Conservation (phyloP, 92 coral and sea anemone species). For the Muricea muricata region DNA sequence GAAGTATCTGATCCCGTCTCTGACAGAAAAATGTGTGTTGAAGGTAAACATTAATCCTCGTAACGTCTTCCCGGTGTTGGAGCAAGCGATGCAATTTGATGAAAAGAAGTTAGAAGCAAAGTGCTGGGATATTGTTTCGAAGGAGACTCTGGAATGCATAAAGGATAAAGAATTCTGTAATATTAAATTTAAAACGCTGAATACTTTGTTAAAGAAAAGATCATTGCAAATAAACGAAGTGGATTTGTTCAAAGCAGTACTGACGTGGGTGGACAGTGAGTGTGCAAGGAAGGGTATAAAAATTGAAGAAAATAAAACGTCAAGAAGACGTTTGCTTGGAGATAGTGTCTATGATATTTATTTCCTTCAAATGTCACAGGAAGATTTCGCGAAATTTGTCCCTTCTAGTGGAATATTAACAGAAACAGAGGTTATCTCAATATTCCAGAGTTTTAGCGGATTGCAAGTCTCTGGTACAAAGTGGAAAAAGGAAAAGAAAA, state of each 20-base stretch:
- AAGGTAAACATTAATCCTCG: conserved; percentile 62
- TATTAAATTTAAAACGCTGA: conserved; percentile 46
- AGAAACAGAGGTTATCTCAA: conserved; percentile 61
- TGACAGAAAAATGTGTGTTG: conserved; percentile 70
- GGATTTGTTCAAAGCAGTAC: conserved; percentile 72
- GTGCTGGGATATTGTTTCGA: conserved; percentile 69
- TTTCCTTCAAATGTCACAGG: conserved; percentile 79
- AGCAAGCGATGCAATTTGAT: conserved; percentile 43
- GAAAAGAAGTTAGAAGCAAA: conserved; percentile 42
- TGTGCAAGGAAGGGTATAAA: conserved; percentile 5
- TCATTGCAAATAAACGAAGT: conserved; percentile 67
- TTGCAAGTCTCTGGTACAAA: conserved; percentile 58
- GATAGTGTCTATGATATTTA: conserved; percentile 63
- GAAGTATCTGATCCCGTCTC: conserved; percentile 72
- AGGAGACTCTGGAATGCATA: conserved; percentile 51
- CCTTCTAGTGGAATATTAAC: conserved; percentile 59
- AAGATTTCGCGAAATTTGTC: conserved; percentile 64
- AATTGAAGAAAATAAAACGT: background rate
- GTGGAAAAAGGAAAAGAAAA: conserved; percentile 39
- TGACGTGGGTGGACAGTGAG: conserved; percentile 58
- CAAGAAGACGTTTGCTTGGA: conserved; percentile 34
- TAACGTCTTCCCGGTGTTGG: conserved; percentile 66
- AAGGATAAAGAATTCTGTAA: conserved; percentile 48
- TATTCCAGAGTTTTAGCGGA: conserved; percentile 61
- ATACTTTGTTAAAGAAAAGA: conserved; percentile 57